Evolutionary conservation across 2,113 vertebrate species (phyloP).

Genomic region (Anarhynchus alexandrinus): DNA sequence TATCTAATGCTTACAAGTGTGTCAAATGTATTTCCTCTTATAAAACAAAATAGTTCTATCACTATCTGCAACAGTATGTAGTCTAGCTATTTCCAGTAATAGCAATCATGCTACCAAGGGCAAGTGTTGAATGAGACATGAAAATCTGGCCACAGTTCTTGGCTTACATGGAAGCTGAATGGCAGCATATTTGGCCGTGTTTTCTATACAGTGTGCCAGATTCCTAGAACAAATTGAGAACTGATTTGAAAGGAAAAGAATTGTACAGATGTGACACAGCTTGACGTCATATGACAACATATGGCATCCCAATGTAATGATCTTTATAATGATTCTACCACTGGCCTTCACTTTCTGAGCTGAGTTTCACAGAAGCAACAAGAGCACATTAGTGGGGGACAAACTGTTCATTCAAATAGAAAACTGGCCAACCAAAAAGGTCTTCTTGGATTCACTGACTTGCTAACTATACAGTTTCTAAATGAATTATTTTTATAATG

Average conservation of each 20-base stretch:
- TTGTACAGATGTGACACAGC: background rate
- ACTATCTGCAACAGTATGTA: rapidly evolving
- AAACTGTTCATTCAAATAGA: background rate
- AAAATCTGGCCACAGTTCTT: background rate
- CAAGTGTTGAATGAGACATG: background rate
- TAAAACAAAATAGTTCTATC: background rate
- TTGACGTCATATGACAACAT: background rate
- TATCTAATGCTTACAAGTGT: background rate
- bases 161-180: background rate
- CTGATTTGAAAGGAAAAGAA: background rate
- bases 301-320: background rate
- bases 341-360: background rate
- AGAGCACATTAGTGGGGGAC: background rate
- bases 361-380: background rate
- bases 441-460: background rate
- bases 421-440: background rate
- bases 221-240: background rate
- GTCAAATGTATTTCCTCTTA: background rate
- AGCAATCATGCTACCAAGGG: background rate
- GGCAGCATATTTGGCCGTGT: background rate
- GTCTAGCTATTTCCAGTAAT: background rate
- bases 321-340: background rate
- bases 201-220: background rate
- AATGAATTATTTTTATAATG: background rate
- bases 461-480: background rate